Base-by-base conservation (phyloP, 1,140 invertebrate genomes). In the Aphaenogaster rudis region DNA sequence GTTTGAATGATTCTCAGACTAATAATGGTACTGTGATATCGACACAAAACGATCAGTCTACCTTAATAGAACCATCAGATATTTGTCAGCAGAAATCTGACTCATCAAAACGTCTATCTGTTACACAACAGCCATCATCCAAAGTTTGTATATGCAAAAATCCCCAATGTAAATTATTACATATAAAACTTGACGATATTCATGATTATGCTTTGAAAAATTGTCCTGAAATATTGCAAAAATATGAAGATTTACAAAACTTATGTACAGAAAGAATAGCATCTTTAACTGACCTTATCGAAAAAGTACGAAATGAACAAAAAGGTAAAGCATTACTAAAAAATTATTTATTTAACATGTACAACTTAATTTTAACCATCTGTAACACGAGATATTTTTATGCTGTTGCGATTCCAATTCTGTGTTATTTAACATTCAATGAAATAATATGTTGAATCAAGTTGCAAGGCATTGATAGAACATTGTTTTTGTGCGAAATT, bases 241-340 rank as follows among this genome's bases (percentile, higher is more conserved):
- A 92, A 28, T 93, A 93, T 3, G 94, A 95, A 9, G 92, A 94
- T 50, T 86, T 95, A 5, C 94, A 95, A 64, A 93, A 88, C 17
- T 90, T 90, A 7, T 94, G 90, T n/a, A 85, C 92, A 0, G 93
- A 94, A n/a, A 93, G 94, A 86, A 95, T 95, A 71, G 93, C 92
- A 8, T 94, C 94, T 7, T 72, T 95, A 7, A 91, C 88, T 0
- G 93, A 94, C 69, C 88, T 94, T 6, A 94, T 95, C 8, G 88
- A 94, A 67, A 92, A 88, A 90, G 90, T 95, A 33, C 92, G 94
- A 52, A 92, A 91, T 39, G 93, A 94, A 57, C 91, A 94, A n/a
- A 92, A 80, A 86, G 94, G 94, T 94, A 87, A 61, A 39, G 8
- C n/a, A 59, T 48, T 63, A 64, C 7, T 66, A 28, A 42, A 17